Base-by-base conservation (phyloP, 2,113 vertebrate species). In the Periophthalmus modestus region DNA sequence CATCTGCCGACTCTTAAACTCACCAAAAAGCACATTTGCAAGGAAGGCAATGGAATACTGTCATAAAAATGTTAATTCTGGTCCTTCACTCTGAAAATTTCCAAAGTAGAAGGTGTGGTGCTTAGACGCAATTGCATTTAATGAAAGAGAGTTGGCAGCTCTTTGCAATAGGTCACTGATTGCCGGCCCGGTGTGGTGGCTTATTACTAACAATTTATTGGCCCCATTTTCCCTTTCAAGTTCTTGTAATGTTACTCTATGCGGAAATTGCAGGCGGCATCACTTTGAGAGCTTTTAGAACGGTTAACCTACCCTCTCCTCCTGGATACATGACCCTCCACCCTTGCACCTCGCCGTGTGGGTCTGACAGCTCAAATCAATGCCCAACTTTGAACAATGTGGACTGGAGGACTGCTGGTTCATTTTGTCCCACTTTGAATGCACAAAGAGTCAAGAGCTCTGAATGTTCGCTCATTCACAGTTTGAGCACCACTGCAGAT, bases 221-320 rank as follows among this genome's bases (percentile, higher is more conserved):
- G 69, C 52, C 55, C 73, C 70, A 59, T 75, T 72, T 71, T 73
- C 74, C 73, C 78, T 28, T 83, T 85, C 65, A 78, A 66, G 46
- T 80, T 81, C 72, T 66, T 66, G 80, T 80, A 74, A 82, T 33
- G 62, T 78, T 75, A 72, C 74, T 69, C 62, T 73, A 28, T 14
- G 52, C 68, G 57, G 47, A 83, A 83, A 88, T 85, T 81, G 80
- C 80, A 78, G 69, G 69, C 76, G n/a, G 79, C 62, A 74, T 67
- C 71, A 77, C 48, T 72, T 68, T 46, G 73, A 73, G 68, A 69
- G 72, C 68, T 76, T 66, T 34, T 16, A 72, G 55, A 69, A 72
- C 71, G 36, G 66, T 74, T 80, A 79, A 77, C 61, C 5, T 66
- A 81, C 68, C 75, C 70, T 33, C 66, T 47, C 59, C 69, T 66